Conservation (phyloP, 2,888 invertebrate species). For the Octonoba sinensis region DNA sequence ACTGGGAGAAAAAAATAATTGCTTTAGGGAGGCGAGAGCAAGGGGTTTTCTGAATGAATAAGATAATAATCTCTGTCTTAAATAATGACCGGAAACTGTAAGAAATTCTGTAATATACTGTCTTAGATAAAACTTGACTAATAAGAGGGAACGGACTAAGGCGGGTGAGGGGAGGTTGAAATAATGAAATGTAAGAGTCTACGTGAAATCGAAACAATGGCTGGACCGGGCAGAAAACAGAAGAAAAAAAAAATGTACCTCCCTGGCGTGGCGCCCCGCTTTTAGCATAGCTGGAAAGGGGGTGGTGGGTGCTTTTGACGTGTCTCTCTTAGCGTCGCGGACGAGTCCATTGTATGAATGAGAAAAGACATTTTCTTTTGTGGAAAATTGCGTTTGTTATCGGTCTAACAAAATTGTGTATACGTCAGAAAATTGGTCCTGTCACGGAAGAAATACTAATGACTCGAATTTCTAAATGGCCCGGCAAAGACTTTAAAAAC, state of each 20-base stretch:
- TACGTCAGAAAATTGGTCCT: constrained; percentile 62
- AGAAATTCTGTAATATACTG: constrained; percentile 65
- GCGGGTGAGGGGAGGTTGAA: constrained; percentile 29
- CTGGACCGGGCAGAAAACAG: constrained; percentile 49
- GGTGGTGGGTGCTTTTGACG: constrained; percentile 62
- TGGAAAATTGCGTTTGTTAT: constrained; percentile 65
- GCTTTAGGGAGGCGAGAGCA: constrained; percentile 58
- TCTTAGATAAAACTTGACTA: constrained; percentile 64
- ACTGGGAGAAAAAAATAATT: constrained; percentile 57
- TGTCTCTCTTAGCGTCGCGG: constrained; percentile 53
- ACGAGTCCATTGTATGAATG: constrained; percentile 62
- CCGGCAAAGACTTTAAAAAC: constrained; percentile 60
- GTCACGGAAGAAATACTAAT: constrained; percentile 64
- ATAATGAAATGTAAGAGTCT: constrained; percentile 62
- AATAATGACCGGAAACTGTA: constrained; percentile 64
- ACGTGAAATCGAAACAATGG: constrained; percentile 62
- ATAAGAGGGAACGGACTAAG: constrained; percentile 53
- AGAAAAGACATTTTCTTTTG: constrained; percentile 64
- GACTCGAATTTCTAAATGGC: constrained; percentile 64
- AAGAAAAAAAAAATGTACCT: constrained; percentile 37
- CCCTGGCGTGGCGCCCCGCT: constrained; percentile 57
- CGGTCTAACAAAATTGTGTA: constrained; percentile 63
- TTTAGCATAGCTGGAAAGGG: constrained; percentile 60
- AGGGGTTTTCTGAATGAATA: constrained; percentile 61
- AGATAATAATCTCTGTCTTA: constrained; percentile 64